Evolutionary conservation across 2,113 vertebrate species (phyloP).

Genomic region (Numida meleagris): DNA sequence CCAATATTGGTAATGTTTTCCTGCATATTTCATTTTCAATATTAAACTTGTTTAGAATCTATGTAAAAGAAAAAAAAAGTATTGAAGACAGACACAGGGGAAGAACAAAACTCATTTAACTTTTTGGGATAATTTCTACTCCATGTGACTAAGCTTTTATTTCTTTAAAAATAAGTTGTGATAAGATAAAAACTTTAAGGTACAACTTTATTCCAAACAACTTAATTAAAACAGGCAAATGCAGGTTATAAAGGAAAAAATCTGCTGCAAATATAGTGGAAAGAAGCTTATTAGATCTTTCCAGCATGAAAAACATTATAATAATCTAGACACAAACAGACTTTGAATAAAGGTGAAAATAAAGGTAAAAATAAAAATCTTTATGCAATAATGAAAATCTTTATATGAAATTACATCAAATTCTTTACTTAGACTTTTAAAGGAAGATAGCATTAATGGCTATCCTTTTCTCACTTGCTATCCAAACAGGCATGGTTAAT

Average conservation of each 20-base stretch:
- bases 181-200: too few relatives aligned
- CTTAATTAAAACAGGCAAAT: not conserved
- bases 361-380: not conserved
- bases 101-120: not conserved
- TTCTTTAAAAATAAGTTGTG: not conserved
- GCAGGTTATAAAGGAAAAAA: not conserved
- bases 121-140: not conserved
- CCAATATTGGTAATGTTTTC: not conserved
- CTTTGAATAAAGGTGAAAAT: not conserved
- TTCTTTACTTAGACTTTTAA: not conserved
- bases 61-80: too few relatives aligned
- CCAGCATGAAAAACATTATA: not conserved
- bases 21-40: not conserved
- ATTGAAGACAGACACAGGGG: not conserved
- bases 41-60: too few relatives aligned
- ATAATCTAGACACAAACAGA: not conserved
- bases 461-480: not conserved
- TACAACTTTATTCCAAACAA: not conserved
- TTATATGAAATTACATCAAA: not conserved
- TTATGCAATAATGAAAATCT: not conserved
- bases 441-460: not conserved
- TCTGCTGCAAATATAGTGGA: not conserved
- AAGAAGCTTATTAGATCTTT: not conserved
- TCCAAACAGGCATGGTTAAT: not conserved
- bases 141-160: not conserved